These are phyloP conservation scores for Elmis aenea DNA, from an alignment of 2,888 invertebrate genomes.

Conservation along the genomic window DNA sequence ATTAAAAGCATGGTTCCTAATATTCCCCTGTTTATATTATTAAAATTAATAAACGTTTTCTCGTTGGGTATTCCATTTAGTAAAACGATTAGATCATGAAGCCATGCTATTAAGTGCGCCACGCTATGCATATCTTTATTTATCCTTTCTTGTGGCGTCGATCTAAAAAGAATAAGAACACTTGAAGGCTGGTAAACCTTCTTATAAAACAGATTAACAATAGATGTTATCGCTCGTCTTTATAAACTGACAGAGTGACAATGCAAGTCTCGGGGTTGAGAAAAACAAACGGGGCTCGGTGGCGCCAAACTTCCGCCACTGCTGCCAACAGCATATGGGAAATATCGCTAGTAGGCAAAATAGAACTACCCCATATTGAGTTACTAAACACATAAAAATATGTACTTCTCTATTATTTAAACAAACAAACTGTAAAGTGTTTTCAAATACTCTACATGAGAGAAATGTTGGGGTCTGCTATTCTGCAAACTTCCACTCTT, in stretches of 20 bases:
- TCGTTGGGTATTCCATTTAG: no score
- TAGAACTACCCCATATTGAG: conserved; percentile 37
- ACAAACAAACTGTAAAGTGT: conserved; percentile 46
- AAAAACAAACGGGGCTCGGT: conserved; percentile 41
- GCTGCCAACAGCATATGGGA: conserved; percentile 41
- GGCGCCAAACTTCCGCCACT: conserved; percentile 45
- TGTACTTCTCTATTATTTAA: conserved; percentile 46
- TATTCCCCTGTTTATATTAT: no score
- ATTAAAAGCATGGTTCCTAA: no score
- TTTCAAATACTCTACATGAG: conserved; percentile 36
- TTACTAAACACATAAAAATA: conserved; percentile 43
- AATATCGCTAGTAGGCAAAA: conserved; percentile 34
- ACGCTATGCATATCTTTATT: no score
- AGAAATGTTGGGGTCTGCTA: conserved; percentile 18
- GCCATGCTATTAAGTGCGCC: no score
- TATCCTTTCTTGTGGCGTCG: no score
- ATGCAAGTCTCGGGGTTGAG: conserved; percentile 37
- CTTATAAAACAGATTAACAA: conserved; percentile 18
- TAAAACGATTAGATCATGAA: no score
- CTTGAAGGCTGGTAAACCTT: no score
- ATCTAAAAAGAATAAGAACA: no score
- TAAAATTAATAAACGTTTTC: no score
- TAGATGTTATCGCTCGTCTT: conserved; percentile 19
- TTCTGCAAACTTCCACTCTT: conserved; percentile 6
- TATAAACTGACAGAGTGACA: conserved; percentile 33